Evolutionary conservation across 2,113 vertebrate genomes (phyloP).

Genomic region (Tauraco erythrolophus): DNA sequence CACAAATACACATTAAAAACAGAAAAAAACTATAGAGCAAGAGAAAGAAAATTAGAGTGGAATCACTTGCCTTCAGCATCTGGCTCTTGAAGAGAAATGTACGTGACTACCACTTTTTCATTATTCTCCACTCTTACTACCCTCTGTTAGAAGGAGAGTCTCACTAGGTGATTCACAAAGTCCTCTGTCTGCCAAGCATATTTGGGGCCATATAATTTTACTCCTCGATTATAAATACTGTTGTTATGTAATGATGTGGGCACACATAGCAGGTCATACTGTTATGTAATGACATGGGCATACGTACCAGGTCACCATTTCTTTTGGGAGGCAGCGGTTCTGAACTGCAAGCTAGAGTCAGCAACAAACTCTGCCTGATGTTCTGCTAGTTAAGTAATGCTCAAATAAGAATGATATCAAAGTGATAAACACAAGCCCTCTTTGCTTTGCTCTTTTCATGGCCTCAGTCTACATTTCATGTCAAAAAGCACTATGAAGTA

Average conservation of each 20-base stretch:
- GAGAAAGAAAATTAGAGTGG: slow-evolving; percentile 24
- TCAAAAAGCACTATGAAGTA: slow-evolving; percentile 29
- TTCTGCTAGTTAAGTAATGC: slow-evolving; percentile 27
- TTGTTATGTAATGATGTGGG: not conserved
- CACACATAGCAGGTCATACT: slow-evolving; percentile 1
- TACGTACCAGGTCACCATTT: not conserved
- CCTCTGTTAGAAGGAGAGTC: not conserved
- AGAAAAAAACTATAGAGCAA: not conserved
- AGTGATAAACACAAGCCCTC: slow-evolving; percentile 26
- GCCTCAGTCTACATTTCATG: slow-evolving; percentile 12
- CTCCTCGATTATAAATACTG: not conserved
- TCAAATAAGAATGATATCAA: slow-evolving; percentile 30
- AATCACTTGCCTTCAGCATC: slow-evolving; percentile 45
- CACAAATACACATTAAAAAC: not conserved
- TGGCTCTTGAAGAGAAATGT: slow-evolving; percentile 29
- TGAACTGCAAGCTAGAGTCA: slow-evolving; percentile 17
- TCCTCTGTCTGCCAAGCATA: not conserved
- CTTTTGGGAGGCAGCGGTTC: not conserved
- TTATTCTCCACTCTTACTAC: not conserved
- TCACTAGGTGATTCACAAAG: not conserved
- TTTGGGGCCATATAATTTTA: not conserved
- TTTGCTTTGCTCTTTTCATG: slow-evolving; percentile 12
- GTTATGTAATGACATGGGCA: too few species aligned
- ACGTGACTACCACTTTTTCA: slow-evolving; percentile 1
- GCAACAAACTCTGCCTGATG: not conserved